These are phyloP conservation scores for Prionchulus punctatus DNA, from an alignment of 2,888 invertebrate species.

Conservation along the genomic window DNA sequence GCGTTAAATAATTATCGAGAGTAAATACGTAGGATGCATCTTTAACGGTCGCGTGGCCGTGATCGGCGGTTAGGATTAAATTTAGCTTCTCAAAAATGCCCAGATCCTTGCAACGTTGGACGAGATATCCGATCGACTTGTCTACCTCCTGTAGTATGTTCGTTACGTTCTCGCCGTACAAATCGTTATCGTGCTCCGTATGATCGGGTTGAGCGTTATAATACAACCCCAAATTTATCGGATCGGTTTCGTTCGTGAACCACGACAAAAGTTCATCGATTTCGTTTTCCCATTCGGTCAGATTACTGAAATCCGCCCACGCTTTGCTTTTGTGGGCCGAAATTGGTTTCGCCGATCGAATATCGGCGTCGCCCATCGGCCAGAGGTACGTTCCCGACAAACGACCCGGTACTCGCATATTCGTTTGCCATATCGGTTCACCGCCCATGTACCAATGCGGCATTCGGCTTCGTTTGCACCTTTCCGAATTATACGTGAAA, in stretches of 20 bases:
- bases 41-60: conserved; percentile 30
- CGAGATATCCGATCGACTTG: conserved; percentile 29
- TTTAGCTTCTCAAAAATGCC: conserved; percentile 28
- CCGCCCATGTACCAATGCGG: not conserved
- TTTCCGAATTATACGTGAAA: not conserved
- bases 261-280: conserved; percentile 24
- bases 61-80: conserved; percentile 37
- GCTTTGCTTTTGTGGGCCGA: too few species aligned
- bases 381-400: not conserved
- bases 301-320: too few species aligned
- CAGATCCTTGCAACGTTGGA: conserved; percentile 24
- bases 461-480: not conserved
- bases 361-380: not conserved
- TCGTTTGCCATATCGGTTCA: not conserved
- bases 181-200: conserved; percentile 33
- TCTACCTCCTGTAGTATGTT: conserved; percentile 29
- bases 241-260: conserved; percentile 24
- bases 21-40: too few species aligned
- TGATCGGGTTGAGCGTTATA: conserved; percentile 36
- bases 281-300: conserved; percentile 17
- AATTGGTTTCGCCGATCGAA: too few species aligned
- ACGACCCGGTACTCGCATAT: too few species aligned
- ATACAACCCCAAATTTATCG: conserved; percentile 34
- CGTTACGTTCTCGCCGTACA: conserved; percentile 23
- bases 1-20: not conserved